Conservation (phyloP, 2,113 vertebrate genomes). For the Albula goreensis region DNA sequence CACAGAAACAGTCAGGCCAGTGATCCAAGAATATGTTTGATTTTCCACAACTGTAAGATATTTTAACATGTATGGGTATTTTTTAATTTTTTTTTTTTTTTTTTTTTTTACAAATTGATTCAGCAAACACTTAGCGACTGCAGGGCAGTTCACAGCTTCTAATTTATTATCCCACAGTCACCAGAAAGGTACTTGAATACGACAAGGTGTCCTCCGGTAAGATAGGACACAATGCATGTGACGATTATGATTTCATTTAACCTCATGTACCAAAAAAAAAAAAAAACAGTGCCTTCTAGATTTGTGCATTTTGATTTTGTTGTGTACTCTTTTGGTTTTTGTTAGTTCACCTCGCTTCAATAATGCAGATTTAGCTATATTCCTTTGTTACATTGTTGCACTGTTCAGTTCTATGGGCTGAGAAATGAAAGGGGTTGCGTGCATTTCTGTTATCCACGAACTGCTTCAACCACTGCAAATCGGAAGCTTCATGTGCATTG, state of each 20-base stretch:
- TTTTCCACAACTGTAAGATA: constrained; percentile 58
- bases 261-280: constrained; percentile 29
- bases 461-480: too few species aligned
- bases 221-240: constrained; percentile 68
- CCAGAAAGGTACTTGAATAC: constrained; percentile 72
- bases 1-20: constrained; percentile 57
- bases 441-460: constrained; percentile 3
- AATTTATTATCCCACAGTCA: constrained; percentile 75
- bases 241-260: constrained; percentile 50
- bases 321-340: constrained; percentile 35
- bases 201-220: constrained; percentile 72
- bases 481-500: too few species aligned
- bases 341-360: constrained; percentile 43
- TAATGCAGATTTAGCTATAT: constrained; percentile 46
- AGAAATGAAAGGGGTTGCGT: constrained; percentile 30
- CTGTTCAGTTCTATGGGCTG: constrained; percentile 22
- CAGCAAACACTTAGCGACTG: constrained; percentile 74
- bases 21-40: constrained; percentile 38
- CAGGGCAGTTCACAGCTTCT: constrained; percentile 80
- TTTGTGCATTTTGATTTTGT: constrained; percentile 31
- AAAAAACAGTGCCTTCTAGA: constrained; percentile 44
- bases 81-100: constrained; percentile 53
- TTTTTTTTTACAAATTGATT: constrained; percentile 44
- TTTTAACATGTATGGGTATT: constrained; percentile 51
- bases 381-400: constrained; percentile 31